Evolutionary conservation across 2,888 invertebrate species (phyloP).

Genomic region (Synergus umbraculus): DNA sequence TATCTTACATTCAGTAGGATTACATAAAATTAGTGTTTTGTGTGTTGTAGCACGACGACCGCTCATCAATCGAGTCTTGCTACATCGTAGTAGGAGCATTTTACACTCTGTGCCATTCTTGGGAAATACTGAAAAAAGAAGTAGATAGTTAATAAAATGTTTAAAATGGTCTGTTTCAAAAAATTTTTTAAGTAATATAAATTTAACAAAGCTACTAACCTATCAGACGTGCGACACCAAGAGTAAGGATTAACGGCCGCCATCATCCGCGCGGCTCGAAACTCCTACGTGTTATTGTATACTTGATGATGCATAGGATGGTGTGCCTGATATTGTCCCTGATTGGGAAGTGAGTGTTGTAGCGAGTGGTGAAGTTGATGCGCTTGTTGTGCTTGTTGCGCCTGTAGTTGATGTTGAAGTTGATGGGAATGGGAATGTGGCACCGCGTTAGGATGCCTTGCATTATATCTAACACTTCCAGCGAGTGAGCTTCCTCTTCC

Average conservation of each 20-base stretch:
- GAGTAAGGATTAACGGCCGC: constrained; percentile 59
- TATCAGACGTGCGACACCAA: constrained; percentile 56
- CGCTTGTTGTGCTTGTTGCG: constrained; percentile 58
- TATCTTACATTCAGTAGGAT: constrained; percentile 67
- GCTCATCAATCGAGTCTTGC: constrained; percentile 5
- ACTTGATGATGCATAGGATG: constrained; percentile 73
- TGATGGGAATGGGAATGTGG: constrained; percentile 62
- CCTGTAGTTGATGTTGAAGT: constrained; percentile 58
- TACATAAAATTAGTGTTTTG: constrained; percentile 65
- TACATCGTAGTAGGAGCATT: constrained; percentile 2
- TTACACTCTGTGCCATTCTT: constrained; percentile 37
- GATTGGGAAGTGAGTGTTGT: constrained; percentile 71
- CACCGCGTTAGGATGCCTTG: constrained; percentile 64
- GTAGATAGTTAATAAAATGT: background rate
- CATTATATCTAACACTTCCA: constrained; percentile 73
- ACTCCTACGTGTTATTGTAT: constrained; percentile 74
- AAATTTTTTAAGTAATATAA: background rate
- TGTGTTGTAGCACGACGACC: constrained; percentile 57
- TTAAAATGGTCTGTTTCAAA: background rate
- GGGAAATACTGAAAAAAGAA: constrained; percentile 27
- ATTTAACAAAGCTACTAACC: constrained; percentile 43
- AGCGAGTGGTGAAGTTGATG: constrained; percentile 70
- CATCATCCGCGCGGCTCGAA: constrained; percentile 45
- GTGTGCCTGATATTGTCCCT: constrained; percentile 68
- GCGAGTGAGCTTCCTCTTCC: constrained; percentile 72